phyloP scores from a whole-genome alignment of 2,888 invertebrate species.

The Lasioglossum villosulum region DNA sequence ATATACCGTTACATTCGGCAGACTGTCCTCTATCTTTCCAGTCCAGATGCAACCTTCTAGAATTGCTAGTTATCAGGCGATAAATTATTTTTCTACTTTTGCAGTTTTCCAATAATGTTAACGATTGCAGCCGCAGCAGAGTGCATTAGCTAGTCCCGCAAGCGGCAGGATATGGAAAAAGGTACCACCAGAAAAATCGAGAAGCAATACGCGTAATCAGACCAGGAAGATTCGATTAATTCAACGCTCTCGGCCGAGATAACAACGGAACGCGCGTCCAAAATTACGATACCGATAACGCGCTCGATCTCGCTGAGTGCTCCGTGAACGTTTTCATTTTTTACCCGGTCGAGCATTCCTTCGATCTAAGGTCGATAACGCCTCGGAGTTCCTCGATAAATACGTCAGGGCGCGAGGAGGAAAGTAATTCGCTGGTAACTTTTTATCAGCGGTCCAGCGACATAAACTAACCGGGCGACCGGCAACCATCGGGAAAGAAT shows the following conservation, averaged over 20 bases:
- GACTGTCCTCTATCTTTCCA: neutral
- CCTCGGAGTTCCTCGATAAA: neutral
- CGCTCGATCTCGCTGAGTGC: neutral
- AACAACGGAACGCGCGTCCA: neutral
- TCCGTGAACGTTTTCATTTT: neutral
- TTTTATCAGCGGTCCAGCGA: neutral
- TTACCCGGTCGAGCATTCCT: neutral
- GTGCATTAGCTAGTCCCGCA: neutral
- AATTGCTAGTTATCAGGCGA: neutral
- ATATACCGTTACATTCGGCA: neutral
- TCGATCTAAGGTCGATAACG: neutral
- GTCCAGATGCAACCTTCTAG: neutral
- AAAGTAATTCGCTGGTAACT: neutral
- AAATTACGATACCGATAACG: conserved; percentile 5
- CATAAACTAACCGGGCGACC: neutral
- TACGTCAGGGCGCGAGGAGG: neutral
- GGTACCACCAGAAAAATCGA: neutral
- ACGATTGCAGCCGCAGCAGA: no score
- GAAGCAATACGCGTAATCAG: neutral
- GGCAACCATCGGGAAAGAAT: neutral
- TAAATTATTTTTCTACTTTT: no score
- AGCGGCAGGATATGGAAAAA: neutral
- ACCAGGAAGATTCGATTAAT: conserved; percentile 10
- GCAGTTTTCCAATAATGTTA: no score
- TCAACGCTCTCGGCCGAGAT: neutral